phyloP scores from a whole-genome alignment of 2,888 invertebrate species.

The Melanchra persicariae region DNA sequence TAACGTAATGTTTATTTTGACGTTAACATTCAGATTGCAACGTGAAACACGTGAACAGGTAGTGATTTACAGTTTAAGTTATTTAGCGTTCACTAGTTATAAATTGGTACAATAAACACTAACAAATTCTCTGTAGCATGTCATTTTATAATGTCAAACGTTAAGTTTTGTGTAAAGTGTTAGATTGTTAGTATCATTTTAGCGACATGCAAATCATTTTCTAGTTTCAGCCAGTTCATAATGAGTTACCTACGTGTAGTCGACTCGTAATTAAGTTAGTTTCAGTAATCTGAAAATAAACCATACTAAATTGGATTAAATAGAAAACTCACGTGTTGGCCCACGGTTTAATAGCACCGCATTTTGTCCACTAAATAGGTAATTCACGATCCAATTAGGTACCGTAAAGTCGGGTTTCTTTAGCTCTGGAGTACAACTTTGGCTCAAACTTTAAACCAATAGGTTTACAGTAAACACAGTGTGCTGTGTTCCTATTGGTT shows the following conservation, averaged over 20 bases:
- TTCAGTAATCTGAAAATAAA: slow-evolving; percentile 21
- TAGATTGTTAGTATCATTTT: slow-evolving; percentile 4
- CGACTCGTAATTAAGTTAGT: slow-evolving; percentile 4
- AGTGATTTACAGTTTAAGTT: slow-evolving; percentile 48
- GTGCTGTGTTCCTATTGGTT: no score
- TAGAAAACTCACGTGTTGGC: slow-evolving; percentile 26
- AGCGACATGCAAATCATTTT: slow-evolving; percentile 4
- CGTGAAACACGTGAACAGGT: slow-evolving; percentile 37
- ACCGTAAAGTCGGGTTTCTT: no score
- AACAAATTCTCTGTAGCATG: slow-evolving; percentile 2
- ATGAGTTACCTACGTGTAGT: slow-evolving; percentile 1
- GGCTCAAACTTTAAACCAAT: no score
- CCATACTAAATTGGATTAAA: slow-evolving; percentile 18
- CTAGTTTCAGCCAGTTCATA: slow-evolving; percentile 9
- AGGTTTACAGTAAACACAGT: no score
- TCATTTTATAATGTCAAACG: slow-evolving; percentile 16
- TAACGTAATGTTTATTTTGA: slow-evolving; percentile 36
- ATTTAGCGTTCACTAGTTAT: slow-evolving; percentile 35
- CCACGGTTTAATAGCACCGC: slow-evolving; percentile 8
- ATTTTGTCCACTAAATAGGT: slow-evolving; percentile 24
- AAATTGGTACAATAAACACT: slow-evolving; percentile 20
- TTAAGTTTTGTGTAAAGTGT: slow-evolving; percentile 19
- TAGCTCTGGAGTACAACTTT: no score
- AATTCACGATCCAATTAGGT: slow-evolving; percentile 40
- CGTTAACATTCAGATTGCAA: slow-evolving; percentile 21